These are phyloP conservation scores for Xanthorhoe designata DNA, from an alignment of 2,888 invertebrate species.

Conservation along the genomic window DNA sequence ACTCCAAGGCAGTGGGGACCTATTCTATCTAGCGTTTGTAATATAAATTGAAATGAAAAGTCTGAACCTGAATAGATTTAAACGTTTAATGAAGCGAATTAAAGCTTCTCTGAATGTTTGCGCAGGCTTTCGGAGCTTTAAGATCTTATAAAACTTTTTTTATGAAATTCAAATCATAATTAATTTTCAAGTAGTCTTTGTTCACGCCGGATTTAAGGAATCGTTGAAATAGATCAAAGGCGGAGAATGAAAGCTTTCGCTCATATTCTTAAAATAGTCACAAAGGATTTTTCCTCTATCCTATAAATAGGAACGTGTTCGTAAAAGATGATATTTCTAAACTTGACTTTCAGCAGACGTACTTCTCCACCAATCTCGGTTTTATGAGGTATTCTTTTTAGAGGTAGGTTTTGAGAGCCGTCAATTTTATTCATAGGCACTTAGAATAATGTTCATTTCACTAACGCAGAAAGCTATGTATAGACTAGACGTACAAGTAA, in stretches of 20 bases:
- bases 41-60: slow-evolving; percentile 26
- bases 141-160: slow-evolving; percentile 22
- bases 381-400: slow-evolving; percentile 4
- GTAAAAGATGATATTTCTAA: background rate
- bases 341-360: background rate
- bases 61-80: slow-evolving; percentile 13
- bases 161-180: slow-evolving; percentile 18
- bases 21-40: slow-evolving; percentile 5
- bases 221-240: background rate
- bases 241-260: background rate
- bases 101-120: slow-evolving; percentile 25
- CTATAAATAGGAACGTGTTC: background rate
- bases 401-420: background rate
- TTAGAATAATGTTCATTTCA: slow-evolving; percentile 5
- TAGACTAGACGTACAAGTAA: slow-evolving; percentile 4
- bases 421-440: slow-evolving; percentile 10
- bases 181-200: slow-evolving; percentile 7
- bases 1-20: background rate
- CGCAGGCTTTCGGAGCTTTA: slow-evolving; percentile 19
- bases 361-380: background rate
- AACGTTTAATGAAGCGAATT: slow-evolving; percentile 7
- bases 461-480: slow-evolving; percentile 12
- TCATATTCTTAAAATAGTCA: background rate
- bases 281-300: background rate
- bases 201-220: background rate